phyloP scores from a whole-genome alignment of 2,888 invertebrate genomes.

The Crioceris asparagi region DNA sequence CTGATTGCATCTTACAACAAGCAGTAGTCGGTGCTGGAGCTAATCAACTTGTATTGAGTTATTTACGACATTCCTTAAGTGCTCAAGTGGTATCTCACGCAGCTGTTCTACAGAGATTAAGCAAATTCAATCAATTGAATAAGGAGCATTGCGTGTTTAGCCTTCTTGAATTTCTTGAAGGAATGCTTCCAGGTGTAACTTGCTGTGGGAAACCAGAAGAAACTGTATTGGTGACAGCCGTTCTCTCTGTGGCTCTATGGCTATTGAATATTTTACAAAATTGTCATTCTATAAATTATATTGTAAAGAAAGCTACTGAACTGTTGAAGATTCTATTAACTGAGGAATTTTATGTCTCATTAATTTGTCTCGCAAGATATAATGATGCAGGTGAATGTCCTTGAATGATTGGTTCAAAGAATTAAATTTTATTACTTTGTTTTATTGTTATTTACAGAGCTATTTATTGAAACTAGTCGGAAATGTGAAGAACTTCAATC shows the following conservation, averaged over 20 bases:
- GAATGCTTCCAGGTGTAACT: constrained; percentile 48
- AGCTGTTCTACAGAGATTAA: constrained; percentile 77
- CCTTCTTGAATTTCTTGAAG: constrained; percentile 74
- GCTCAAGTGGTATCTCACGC: constrained; percentile 87
- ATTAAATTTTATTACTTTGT: background rate
- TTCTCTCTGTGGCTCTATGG: constrained; percentile 76
- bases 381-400: constrained; percentile 56
- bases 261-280: constrained; percentile 61
- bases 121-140: constrained; percentile 70
- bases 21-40: constrained; percentile 89
- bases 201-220: constrained; percentile 81
- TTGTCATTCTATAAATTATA: constrained; percentile 31
- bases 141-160: constrained; percentile 83
- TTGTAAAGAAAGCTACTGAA: constrained; percentile 57
- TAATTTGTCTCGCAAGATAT: constrained; percentile 73
- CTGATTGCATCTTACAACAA: constrained; percentile 88
- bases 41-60: constrained; percentile 82
- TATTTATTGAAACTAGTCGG: constrained; percentile 41
- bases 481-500: constrained; percentile 66
- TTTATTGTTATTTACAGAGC: constrained; percentile 34
- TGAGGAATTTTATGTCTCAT: constrained; percentile 63
- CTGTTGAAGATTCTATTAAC: constrained; percentile 49
- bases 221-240: constrained; percentile 68
- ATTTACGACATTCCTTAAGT: constrained; percentile 83
- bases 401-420: constrained; percentile 15